Evolutionary conservation across 2,113 vertebrate genomes (phyloP), one percentile per base, ranked within the genome.

Genomic region (Phodopus roborovskii): DNA sequence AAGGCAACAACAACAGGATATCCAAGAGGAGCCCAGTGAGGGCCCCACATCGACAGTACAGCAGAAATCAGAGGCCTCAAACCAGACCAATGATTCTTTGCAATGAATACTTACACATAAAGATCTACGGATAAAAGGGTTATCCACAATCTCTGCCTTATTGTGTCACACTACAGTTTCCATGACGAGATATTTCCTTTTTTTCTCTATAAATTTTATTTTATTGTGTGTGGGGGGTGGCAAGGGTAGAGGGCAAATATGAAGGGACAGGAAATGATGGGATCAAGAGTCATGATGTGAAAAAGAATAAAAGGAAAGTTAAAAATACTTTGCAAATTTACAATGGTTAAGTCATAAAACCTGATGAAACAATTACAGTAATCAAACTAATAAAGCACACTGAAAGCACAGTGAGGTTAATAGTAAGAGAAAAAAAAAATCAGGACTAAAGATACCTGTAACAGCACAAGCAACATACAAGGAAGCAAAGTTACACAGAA

Each of bases 321-420:
- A 92, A 81, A 91, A 71, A 71, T 75, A 20, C 26, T 91, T 81
- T 45, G 33, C 50, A 86, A 89, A 70, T 60, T 89, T 93, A 81
- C 75, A 74, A 16, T 77, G 17, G 4, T 15, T 89, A 92, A 81
- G 68, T 75, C 58, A 91, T 71, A 91, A 96, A n/a, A 91, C 74
- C 2, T 50, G 15, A 81, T 58, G 10, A 75, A 53, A 81, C 0
- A 70, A 15, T 42, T 82, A 42, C 12, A 82, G 36, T 81, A 74
- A 92, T 92, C 70, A 70, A 50, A 50, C 45, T 11, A 56, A 26
- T 78, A 94, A 95, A 82, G 58, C 9, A 64, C 56, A 90, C n/a
- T 81, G 2, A 12, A 92, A 94, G 6, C 87, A 56, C 1, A 77
- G 6, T 48, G 26, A 73, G 1, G 56, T 58, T 86, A 85, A 64